Evolutionary conservation across 2,797 vertebrate species (phyloP).

Genomic region (Anableps anableps): DNA sequence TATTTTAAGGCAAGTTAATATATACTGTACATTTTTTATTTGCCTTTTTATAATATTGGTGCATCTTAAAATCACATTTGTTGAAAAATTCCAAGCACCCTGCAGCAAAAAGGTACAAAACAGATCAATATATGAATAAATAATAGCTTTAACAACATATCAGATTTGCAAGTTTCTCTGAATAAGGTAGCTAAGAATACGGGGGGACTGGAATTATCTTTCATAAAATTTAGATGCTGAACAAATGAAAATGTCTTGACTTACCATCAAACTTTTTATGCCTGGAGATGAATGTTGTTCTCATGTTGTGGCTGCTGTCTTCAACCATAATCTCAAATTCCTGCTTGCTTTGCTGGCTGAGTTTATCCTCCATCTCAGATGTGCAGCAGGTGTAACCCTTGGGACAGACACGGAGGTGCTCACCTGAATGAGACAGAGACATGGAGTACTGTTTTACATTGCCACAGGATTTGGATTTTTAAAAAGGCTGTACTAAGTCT

Average conservation of each 20-base stretch:
- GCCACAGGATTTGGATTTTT: slow-evolving; percentile 44
- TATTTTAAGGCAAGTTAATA: neutral
- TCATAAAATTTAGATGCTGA: slow-evolving; percentile 6
- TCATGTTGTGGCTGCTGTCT: slow-evolving; percentile 88
- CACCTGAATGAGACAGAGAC: slow-evolving; percentile 82
- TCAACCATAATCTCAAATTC: slow-evolving; percentile 94
- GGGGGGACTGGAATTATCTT: neutral
- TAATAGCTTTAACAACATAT: neutral
- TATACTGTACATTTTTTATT: neutral
- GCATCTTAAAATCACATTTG: neutral
- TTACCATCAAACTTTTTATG: slow-evolving; percentile 98
- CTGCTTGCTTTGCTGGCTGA: slow-evolving; percentile 92
- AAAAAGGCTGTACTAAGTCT: slow-evolving; percentile 53
- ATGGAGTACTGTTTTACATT: slow-evolving; percentile 37
- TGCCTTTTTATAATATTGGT: neutral
- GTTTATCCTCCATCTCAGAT: slow-evolving; percentile 94
- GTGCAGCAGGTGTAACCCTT: slow-evolving; percentile 98
- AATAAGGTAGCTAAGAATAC: neutral
- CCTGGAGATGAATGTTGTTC: slow-evolving; percentile 90
- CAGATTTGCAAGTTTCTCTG: neutral
- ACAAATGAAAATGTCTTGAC: slow-evolving; percentile 47
- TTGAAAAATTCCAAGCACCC: neutral
- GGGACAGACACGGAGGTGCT: slow-evolving; percentile 95
- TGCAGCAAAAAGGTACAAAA: neutral
- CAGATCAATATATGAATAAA: neutral